These are phyloP conservation scores for Pseudolaguvia tuberculata DNA, from an alignment of 2,113 vertebrate species.

Conservation along the genomic window DNA sequence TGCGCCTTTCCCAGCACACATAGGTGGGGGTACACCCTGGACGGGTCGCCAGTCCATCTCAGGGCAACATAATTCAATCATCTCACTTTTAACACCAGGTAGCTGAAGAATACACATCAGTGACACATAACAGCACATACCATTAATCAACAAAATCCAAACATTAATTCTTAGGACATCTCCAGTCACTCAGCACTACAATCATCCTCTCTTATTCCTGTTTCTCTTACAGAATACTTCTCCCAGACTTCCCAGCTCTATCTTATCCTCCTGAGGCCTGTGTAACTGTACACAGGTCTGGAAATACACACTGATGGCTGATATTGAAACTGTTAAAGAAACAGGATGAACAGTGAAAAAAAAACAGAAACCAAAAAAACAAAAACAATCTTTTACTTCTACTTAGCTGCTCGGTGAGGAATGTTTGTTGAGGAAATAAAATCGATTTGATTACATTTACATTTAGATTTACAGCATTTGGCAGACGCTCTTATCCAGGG, in stretches of 20 bases:
- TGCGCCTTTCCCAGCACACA: no score
- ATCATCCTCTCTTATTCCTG: neutral
- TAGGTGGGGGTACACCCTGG: no score
- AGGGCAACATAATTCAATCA: neutral
- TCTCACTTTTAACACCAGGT: neutral
- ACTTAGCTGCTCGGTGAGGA: conserved; percentile 2
- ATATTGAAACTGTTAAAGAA: conserved; percentile 19
- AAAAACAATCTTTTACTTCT: conserved; percentile 35
- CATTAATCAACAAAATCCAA: conserved; percentile 1
- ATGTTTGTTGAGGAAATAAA: no score
- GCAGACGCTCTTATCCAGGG: no score
- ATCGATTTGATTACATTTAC: no score
- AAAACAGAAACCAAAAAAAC: conserved; percentile 29
- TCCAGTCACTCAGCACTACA: neutral
- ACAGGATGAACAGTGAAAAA: conserved; percentile 20
- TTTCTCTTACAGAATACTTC: conserved; percentile 3
- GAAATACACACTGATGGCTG: conserved; percentile 38
- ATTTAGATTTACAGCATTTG: no score
- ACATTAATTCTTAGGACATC: neutral
- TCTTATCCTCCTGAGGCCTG: conserved; percentile 40
- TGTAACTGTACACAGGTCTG: conserved; percentile 33
- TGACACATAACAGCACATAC: neutral
- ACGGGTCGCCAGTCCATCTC: no score
- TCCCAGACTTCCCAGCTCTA: conserved; percentile 31
- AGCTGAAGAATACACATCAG: conserved; percentile 2